These are phyloP conservation scores for Rhopilema esculentum DNA, from an alignment of 30 jellyfish, hydroid and myxozoan species.

Conservation along the genomic window DNA sequence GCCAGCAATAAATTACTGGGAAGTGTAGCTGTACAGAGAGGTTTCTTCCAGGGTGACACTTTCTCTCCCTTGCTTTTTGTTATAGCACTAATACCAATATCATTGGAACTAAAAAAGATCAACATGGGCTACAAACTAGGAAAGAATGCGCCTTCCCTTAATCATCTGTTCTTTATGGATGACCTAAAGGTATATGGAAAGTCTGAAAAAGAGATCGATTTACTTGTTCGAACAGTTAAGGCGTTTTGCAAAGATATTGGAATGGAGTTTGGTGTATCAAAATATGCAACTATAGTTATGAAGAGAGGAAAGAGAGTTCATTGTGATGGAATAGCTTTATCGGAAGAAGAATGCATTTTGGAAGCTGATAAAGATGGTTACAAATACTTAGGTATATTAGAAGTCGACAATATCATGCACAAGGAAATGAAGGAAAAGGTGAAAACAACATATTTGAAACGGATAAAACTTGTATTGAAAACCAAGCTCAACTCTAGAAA, in stretches of 20 bases:
- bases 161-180: slow-evolving; percentile 26
- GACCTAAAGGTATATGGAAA: slow-evolving; percentile 30
- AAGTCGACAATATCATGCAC: slow-evolving; percentile 25
- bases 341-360: slow-evolving; percentile 32
- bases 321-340: slow-evolving; percentile 46
- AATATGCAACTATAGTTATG: slow-evolving; percentile 28
- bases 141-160: slow-evolving; percentile 10
- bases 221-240: slow-evolving; percentile 26
- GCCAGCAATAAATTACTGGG: background rate
- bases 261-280: slow-evolving; percentile 42
- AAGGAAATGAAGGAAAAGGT: slow-evolving; percentile 50
- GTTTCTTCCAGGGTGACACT: slow-evolving; percentile 35
- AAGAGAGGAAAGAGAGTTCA: slow-evolving; percentile 39
- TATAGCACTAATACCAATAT: slow-evolving; percentile 8
- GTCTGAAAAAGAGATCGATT: slow-evolving; percentile 25
- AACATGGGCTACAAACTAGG: slow-evolving; percentile 14
- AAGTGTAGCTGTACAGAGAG: background rate
- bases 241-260: slow-evolving; percentile 46
- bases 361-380: slow-evolving; percentile 35
- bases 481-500: slow-evolving; percentile 24
- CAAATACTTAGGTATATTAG: slow-evolving; percentile 11
- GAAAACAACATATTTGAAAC: slow-evolving; percentile 22
- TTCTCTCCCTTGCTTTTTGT: slow-evolving; percentile 27
- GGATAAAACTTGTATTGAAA: background rate
- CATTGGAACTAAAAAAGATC: slow-evolving; percentile 4